Percentiles rank a stretch among this genome's conserved stretches.
Evolutionary conservation across 2,113 vertebrate genomes (phyloP).

Genomic region (Anthoscopus minutus): DNA sequence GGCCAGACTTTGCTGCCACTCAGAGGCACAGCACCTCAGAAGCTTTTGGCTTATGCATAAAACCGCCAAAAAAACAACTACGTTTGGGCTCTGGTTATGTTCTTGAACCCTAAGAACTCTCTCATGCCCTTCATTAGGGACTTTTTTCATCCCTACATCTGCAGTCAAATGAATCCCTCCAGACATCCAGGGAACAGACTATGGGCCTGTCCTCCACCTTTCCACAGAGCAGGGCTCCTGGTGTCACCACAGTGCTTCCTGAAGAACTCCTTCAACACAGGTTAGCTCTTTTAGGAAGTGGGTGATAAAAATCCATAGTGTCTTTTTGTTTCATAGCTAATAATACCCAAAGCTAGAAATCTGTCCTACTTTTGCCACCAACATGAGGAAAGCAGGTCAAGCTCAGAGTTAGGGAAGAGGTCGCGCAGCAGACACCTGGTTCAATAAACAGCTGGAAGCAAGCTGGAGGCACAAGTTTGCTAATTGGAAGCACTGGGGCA

Average conservation of each 20-base stretch:
- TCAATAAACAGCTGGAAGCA: conserved; percentile 36
- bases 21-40: background rate
- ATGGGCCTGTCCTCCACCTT: background rate
- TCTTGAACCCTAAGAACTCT: background rate
- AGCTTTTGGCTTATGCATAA: background rate
- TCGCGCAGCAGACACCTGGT: background rate
- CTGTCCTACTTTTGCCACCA: background rate
- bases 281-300: background rate
- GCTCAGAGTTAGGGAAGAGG: background rate
- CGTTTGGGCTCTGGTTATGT: background rate
- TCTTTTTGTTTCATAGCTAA: conserved; percentile 14
- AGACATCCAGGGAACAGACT: background rate
- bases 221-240: background rate
- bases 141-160: background rate
- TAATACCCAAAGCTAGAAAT: conserved; percentile 36
- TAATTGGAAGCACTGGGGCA: background rate
- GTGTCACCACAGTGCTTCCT: background rate
- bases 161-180: background rate
- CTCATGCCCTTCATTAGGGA: background rate
- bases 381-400: conserved; percentile 48
- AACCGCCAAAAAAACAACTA: background rate
- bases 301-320: background rate
- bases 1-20: background rate
- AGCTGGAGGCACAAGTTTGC: background rate
- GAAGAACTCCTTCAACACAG: background rate